Conservation (phyloP, 2,113 vertebrate genomes). For the Cygnus buccinator region DNA sequence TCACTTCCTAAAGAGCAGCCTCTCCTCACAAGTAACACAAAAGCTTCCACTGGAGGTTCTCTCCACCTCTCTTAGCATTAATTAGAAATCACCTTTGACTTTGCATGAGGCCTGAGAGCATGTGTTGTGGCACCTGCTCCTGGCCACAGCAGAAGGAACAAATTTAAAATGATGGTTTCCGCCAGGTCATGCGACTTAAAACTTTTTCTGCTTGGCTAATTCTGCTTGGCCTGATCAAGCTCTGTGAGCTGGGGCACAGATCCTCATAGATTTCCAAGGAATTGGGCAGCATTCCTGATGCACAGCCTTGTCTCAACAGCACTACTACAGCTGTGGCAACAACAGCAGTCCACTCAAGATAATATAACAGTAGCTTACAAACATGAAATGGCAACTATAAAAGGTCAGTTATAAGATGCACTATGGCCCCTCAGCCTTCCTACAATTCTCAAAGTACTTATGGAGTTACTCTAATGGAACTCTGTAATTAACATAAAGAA, state of each 20-base stretch:
- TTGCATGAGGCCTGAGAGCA: not conserved
- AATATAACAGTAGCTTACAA: not conserved
- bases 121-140: not conserved
- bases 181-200: not conserved
- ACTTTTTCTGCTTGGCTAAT: not conserved
- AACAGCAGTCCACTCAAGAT: not conserved
- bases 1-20: not conserved
- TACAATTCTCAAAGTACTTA: not conserved
- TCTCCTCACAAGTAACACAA: not conserved
- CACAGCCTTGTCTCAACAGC: not conserved
- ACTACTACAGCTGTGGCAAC: not conserved
- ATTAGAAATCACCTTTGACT: not conserved
- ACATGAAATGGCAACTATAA: not conserved
- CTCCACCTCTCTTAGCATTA: not conserved
- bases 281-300: fast-evolving
- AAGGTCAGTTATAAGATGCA: not conserved
- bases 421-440: not conserved
- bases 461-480: fast-evolving
- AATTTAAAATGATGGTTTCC: not conserved
- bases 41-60: not conserved
- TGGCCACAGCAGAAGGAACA: not conserved
- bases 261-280: not conserved
- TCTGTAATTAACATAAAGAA: not conserved
- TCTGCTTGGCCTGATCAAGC: not conserved
- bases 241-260: not conserved